Base-by-base conservation (phyloP, 2,888 invertebrate genomes). In the Himalopsyche japonica region DNA sequence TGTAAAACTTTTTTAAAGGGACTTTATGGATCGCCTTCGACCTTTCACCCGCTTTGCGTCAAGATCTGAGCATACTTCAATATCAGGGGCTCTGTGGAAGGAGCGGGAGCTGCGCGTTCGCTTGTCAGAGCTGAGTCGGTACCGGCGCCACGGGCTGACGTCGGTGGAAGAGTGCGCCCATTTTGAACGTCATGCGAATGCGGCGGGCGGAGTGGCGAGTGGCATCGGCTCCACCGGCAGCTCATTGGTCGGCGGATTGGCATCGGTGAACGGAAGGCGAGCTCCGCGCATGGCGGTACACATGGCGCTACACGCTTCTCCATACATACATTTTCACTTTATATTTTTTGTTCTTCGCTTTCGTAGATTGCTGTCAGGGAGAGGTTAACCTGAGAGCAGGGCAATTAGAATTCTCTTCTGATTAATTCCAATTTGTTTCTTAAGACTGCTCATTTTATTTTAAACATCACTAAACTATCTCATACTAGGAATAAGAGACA, bases 31-130 rank as follows among this genome's bases (percentile, higher is more conserved):
- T 87, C 95, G 96, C 57, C 94, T 98, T 90, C 94, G 96, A 48
- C 95, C 96, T 87, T 96, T 97, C 89, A 95, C 97, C 3, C 98
- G 98, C 90, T 98, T 98, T 91, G 96, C 96, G 89, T 96, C 97
- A 1, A 94, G 96, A 37, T 94, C 95, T 83, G 98, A 98, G 90
- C 96, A 98, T 88, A 95, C 96, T 85, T 94, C 95, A 86, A 94
- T 97, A 37, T 92, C 96, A 80, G 94, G 94, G 6, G 97, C 95
- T 86, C 90, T 97, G 82, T 96, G 96, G 91, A 93, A 96, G 83
- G 98, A 98, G 91, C 94, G 96, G 87, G 97, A 98, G 89, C 92
- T 98, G 85, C 94, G 97, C 87, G 93, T 95, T 88, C 94, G 98
- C 7, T 93, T 98, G 32, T 95, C 95, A 1, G 98, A 98, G 91